phyloP scores from a whole-genome alignment of 1,140 invertebrate genomes.

The Phocides pigmalion region DNA sequence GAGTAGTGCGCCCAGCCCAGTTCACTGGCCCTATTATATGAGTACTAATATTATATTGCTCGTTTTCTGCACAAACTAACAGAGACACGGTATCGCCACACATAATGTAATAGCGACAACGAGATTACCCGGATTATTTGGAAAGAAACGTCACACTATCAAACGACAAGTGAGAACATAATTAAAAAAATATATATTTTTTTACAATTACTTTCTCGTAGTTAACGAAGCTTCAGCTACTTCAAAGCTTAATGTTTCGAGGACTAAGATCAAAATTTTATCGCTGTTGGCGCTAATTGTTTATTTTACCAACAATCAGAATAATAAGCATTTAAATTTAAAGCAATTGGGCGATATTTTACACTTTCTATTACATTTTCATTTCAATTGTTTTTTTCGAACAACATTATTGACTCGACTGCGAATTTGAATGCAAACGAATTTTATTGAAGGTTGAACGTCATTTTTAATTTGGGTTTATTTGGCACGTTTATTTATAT shows the following conservation, averaged over 20 bases:
- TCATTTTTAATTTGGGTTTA: constrained; percentile 3
- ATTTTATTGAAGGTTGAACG: neutral
- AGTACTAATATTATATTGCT: constrained; percentile 30
- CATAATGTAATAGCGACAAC: neutral
- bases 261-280: too few species aligned
- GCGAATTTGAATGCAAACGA: neutral
- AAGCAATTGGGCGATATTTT: neutral
- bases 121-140: neutral
- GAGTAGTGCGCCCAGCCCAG: constrained; percentile 71
- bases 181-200: too few species aligned
- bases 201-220: too few species aligned
- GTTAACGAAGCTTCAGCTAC: too few species aligned
- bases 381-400: neutral
- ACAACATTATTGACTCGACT: neutral
- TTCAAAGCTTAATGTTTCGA: too few species aligned
- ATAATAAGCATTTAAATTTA: neutral
- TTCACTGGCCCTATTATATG: constrained; percentile 75
- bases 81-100: constrained; percentile 27
- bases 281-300: too few species aligned
- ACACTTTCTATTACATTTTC: neutral
- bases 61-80: constrained; percentile 15
- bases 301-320: too few species aligned
- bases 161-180: neutral
- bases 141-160: neutral
- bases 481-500: neutral